Percentiles rank a stretch among this genome's conserved stretches.
Evolutionary conservation across 1,140 invertebrate species (phyloP).

Genomic region (Acromyrmex charruanus): DNA sequence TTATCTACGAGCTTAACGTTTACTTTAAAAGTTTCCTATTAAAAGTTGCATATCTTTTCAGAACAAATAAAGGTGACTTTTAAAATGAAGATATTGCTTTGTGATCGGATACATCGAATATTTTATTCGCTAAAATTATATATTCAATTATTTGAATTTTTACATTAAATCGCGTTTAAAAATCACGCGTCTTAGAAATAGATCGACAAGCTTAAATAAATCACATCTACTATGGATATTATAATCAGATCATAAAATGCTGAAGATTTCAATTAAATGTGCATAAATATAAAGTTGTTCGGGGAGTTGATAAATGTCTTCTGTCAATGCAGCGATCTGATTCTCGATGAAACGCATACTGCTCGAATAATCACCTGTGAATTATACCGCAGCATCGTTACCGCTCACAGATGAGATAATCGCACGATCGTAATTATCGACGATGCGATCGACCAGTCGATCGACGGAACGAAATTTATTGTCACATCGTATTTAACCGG

Average conservation of each 20-base stretch:
- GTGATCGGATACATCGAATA: not conserved
- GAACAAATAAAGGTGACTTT: not conserved
- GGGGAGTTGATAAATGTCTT: conserved; percentile 55
- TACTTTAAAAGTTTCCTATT: not conserved
- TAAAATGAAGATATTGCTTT: not conserved
- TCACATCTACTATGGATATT: not conserved
- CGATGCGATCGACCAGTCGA: conserved; percentile 68
- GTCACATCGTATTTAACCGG: conserved; percentile 77
- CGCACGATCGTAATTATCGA: conserved; percentile 67
- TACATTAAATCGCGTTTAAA: not conserved
- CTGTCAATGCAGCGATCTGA: conserved; percentile 31
- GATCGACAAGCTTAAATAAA: not conserved
- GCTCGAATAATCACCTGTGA: conserved; percentile 52
- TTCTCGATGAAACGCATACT: conserved; percentile 55
- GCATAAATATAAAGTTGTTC: conserved; percentile 33
- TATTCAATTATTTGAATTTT: not conserved
- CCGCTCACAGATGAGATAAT: conserved; percentile 56
- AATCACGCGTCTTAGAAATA: not conserved
- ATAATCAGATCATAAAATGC: conserved; percentile 13
- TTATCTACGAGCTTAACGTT: not conserved
- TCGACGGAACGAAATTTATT: conserved; percentile 77
- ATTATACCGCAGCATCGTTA: conserved; percentile 58
- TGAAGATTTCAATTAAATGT: conserved; percentile 46
- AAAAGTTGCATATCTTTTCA: not conserved
- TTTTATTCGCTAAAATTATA: conserved; percentile 1